Percentiles rank a stretch among this genome's conserved stretches.
phyloP scores from a whole-genome alignment of 2,113 vertebrate genomes.

The Cercopithecus mona region DNA sequence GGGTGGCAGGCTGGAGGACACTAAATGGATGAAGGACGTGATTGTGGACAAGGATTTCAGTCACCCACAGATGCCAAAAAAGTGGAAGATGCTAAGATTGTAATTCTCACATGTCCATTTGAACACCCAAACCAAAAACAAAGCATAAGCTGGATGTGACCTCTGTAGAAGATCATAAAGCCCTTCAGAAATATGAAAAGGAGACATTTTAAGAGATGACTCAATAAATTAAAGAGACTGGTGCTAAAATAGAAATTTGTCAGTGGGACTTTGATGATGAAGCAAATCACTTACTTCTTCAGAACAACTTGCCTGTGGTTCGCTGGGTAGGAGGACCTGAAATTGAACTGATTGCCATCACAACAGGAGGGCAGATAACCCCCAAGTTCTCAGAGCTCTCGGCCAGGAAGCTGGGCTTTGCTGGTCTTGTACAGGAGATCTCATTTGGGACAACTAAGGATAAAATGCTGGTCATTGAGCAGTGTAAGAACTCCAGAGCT shows the following conservation, averaged over 20 bases:
- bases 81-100: slow-evolving; percentile 60
- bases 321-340: slow-evolving; percentile 99
- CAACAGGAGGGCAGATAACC: slow-evolving; percentile 96
- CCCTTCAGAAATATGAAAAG: slow-evolving; percentile 90
- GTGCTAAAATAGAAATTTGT: slow-evolving; percentile 97
- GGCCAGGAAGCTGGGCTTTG: slow-evolving; percentile 92
- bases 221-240: slow-evolving; percentile 94
- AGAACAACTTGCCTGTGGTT: slow-evolving; percentile 90
- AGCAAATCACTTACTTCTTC: slow-evolving; percentile 86
- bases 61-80: slow-evolving; percentile 99
- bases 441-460: slow-evolving; percentile 91
- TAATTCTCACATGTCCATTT: too few relatives aligned
- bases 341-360: slow-evolving; percentile 96
- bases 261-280: slow-evolving; percentile 99
- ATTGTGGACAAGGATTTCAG: slow-evolving; percentile 99
- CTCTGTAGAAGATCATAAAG: slow-evolving; percentile 96
- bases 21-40: slow-evolving; percentile 95
- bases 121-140: too few relatives aligned
- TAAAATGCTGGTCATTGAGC: slow-evolving; percentile 96
- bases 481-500: slow-evolving; percentile 94
- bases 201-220: slow-evolving; percentile 91
- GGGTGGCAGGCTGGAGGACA: slow-evolving; percentile 97
- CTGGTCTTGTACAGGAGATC: slow-evolving; percentile 87
- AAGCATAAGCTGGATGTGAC: slow-evolving; percentile 96
- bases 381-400: slow-evolving; percentile 96